Conservation (phyloP, 1,140 invertebrate species). For the Andricus grossulariae region DNA sequence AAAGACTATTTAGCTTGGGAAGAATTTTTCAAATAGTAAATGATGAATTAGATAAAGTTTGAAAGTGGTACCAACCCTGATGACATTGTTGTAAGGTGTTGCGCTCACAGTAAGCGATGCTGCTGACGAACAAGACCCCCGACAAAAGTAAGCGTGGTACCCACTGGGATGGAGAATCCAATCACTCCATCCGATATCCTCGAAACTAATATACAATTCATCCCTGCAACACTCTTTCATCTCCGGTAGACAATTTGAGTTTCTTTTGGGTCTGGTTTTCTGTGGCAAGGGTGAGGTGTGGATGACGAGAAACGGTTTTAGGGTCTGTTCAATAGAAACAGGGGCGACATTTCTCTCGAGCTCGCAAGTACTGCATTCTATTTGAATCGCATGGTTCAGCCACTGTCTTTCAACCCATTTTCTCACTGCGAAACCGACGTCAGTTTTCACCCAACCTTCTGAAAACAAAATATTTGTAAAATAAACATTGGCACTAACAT, state of each 20-base stretch:
- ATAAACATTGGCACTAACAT: background rate
- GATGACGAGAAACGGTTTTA: constrained; percentile 85
- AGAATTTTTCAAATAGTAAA: constrained; percentile 43
- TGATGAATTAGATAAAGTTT: constrained; percentile 35
- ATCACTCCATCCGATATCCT: constrained; percentile 90
- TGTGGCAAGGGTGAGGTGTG: constrained; percentile 78
- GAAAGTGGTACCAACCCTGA: constrained; percentile 78
- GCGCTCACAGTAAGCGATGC: constrained; percentile 81
- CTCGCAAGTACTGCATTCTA: constrained; percentile 86
- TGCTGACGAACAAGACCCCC: constrained; percentile 84
- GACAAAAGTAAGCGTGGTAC: constrained; percentile 91
- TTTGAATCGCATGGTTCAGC: constrained; percentile 82
- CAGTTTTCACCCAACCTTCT: constrained; percentile 89
- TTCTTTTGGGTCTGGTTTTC: constrained; percentile 79
- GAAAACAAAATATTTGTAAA: constrained; percentile 55
- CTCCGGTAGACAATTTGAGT: constrained; percentile 82
- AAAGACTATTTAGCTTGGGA: constrained; percentile 38
- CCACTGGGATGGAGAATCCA: constrained; percentile 89
- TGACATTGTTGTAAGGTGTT: constrained; percentile 82
- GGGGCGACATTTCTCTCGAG: constrained; percentile 79
- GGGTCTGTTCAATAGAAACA: constrained; percentile 79
- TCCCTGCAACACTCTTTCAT: constrained; percentile 89
- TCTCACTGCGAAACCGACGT: constrained; percentile 83
- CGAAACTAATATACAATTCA: constrained; percentile 87
- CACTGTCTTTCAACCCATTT: constrained; percentile 83